Conservation (phyloP, 1,140 invertebrate genomes). For the Bombus consobrinus region DNA sequence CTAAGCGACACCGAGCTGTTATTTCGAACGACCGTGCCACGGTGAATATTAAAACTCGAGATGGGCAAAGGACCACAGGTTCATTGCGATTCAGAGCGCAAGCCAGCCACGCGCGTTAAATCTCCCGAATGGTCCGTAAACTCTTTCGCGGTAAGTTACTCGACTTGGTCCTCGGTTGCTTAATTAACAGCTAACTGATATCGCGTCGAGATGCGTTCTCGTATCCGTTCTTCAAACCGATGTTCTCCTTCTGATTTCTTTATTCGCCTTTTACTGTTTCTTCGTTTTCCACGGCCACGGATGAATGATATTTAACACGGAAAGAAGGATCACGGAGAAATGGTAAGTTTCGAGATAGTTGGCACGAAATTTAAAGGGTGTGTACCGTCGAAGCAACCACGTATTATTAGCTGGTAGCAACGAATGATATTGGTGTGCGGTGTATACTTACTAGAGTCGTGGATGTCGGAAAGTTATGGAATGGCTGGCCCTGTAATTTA, state of each 20-base stretch:
- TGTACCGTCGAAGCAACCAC: conserved; percentile 25
- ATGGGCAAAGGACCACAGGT: neutral
- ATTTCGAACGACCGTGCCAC: no score
- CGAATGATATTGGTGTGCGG: conserved; percentile 65
- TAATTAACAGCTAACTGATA: conserved; percentile 23
- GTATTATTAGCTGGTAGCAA: conserved; percentile 65
- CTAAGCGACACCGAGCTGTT: neutral
- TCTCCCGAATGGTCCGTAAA: conserved; percentile 25
- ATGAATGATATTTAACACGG: no score
- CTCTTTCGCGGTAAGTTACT: conserved; percentile 23
- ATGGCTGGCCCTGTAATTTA: conserved; percentile 77
- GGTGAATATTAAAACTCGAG: neutral
- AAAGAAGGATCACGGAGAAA: no score
- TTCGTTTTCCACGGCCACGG: no score
- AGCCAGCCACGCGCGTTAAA: neutral
- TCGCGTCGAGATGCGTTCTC: neutral
- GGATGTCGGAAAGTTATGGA: conserved; percentile 76
- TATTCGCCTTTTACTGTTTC: no score
- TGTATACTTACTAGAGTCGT: conserved; percentile 61
- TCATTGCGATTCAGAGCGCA: conserved; percentile 23
- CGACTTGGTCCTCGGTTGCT: neutral
- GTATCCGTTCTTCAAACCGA: no score
- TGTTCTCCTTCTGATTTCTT: neutral
- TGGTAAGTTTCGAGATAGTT: conserved; percentile 14
- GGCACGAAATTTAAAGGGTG: conserved; percentile 49